A percentile compares a stretch with the other conserved stretches of the same genome.
phyloP scores from a whole-genome alignment of 2,113 vertebrate genomes.

The Cinclus mexicanus region DNA sequence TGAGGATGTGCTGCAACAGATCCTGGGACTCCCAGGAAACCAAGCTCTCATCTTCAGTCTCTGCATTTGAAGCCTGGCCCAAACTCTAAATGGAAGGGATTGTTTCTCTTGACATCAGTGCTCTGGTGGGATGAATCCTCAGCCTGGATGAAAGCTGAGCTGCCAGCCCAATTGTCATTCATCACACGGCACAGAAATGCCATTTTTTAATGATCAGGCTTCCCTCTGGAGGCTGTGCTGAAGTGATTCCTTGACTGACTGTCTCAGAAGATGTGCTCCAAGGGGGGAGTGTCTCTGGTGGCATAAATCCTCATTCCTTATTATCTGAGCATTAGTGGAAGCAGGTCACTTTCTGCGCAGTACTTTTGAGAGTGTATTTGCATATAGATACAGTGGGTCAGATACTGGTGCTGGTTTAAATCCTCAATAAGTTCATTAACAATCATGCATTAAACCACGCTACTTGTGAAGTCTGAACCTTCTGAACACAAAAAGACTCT shows the following conservation, averaged over 20 bases:
- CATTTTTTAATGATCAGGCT: background rate
- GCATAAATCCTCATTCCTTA: background rate
- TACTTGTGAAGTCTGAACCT: background rate
- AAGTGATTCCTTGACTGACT: background rate
- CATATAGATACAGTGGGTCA: background rate
- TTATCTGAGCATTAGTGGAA: background rate
- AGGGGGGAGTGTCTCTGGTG: background rate
- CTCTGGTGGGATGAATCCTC: background rate
- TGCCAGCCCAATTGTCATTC: background rate
- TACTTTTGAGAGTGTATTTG: background rate
- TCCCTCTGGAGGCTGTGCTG: background rate
- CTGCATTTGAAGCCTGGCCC: background rate
- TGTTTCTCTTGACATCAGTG: background rate
- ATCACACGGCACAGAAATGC: background rate
- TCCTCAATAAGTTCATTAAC: background rate
- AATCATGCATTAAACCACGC: background rate
- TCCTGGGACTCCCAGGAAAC: background rate
- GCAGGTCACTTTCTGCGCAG: background rate
- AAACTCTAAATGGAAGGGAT: background rate
- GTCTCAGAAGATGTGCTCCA: background rate
- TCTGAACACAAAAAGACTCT: background rate
- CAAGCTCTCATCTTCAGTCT: rapidly evolving
- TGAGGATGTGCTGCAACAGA: background rate
- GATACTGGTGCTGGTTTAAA: background rate
- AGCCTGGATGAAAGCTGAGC: background rate